Conservation (phyloP, 2,888 invertebrate genomes). For the Cryptosula pallasiana region DNA sequence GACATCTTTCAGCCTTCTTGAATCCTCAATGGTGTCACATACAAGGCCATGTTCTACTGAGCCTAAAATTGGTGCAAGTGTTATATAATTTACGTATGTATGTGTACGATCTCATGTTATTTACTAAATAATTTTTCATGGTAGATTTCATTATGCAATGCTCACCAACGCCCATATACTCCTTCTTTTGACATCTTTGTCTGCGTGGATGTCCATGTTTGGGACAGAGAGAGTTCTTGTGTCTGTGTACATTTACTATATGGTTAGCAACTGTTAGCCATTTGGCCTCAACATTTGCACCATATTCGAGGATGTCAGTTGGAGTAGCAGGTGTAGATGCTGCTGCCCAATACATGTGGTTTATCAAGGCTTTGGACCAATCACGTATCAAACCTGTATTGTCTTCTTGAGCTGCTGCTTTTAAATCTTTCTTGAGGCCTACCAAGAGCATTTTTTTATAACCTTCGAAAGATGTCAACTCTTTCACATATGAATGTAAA, state of each 20-base stretch:
- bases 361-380: background rate
- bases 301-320: background rate
- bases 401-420: background rate
- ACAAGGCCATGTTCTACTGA: background rate
- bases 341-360: background rate
- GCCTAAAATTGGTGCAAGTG: background rate
- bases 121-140: no score
- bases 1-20: background rate
- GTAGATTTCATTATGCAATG: background rate
- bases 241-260: background rate
- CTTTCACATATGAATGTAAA: no score
- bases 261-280: background rate
- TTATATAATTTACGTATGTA: background rate
- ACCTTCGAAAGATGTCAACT: no score
- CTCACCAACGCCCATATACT: background rate
- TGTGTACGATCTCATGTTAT: no score
- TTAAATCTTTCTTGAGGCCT: background rate
- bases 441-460: no score
- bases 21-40: background rate
- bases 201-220: background rate
- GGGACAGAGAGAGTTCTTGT: background rate
- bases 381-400: background rate
- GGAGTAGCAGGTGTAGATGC: background rate
- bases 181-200: background rate
- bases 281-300: no score